Conservation (phyloP, 1,140 invertebrate genomes). For the Tetragonula clypearis region DNA sequence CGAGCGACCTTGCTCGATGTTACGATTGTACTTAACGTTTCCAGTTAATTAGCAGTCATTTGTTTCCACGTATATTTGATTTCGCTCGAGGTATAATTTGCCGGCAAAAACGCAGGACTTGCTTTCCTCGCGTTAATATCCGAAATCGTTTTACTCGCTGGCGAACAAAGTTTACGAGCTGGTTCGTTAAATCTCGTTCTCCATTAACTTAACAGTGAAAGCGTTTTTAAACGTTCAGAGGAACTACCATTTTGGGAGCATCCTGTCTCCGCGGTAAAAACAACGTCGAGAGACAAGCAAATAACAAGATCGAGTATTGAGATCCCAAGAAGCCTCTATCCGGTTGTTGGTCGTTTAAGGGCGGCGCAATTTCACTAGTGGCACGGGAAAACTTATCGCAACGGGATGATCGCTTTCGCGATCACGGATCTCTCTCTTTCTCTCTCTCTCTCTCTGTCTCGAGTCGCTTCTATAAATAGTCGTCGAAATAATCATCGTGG, state of each 20-base stretch:
- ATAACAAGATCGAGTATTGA: not conserved
- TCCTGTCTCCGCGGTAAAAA: not conserved
- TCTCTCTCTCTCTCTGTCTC: not conserved
- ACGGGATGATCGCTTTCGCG: too few relatives aligned
- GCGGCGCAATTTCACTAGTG: not conserved
- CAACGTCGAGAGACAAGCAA: not conserved
- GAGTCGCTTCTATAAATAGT: conserved; percentile 13
- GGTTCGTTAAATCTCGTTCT: not conserved
- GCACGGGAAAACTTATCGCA: not conserved
- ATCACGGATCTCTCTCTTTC: too few relatives aligned
- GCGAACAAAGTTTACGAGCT: not conserved
- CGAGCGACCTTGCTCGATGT: too few relatives aligned
- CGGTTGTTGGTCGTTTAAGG: not conserved
- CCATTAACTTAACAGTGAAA: not conserved
- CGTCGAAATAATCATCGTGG: conserved; percentile 6
- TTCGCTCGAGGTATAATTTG: not conserved
- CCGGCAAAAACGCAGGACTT: not conserved
- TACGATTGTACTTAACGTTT: not conserved
- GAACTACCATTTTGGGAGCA: not conserved
- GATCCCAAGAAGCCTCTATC: not conserved
- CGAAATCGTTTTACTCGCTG: not conserved
- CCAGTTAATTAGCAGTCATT: not conserved
- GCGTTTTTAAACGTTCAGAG: not conserved
- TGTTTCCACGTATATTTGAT: not conserved
- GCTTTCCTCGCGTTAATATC: not conserved